phyloP scores from a whole-genome alignment of 2,797 vertebrate species.

The Delichon dasypus region DNA sequence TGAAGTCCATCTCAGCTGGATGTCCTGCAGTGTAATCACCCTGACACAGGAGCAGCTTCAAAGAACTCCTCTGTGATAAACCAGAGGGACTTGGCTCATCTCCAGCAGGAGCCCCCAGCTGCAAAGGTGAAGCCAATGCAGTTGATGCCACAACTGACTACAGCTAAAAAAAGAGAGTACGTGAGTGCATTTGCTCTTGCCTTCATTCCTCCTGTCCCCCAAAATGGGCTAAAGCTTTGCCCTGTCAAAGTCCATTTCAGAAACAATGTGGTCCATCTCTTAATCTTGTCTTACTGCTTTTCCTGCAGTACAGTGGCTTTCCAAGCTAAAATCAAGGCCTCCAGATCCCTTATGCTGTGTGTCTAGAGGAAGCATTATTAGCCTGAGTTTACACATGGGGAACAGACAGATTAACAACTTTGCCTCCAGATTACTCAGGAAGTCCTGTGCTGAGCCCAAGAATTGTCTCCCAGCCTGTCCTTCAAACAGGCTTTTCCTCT shows the following conservation, averaged over 20 bases:
- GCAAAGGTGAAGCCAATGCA: conserved; percentile 10
- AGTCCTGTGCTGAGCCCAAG: neutral
- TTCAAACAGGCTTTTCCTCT: neutral
- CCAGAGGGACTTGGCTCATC: neutral
- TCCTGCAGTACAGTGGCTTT: neutral
- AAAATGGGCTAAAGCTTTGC: neutral
- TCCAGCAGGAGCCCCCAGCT: neutral
- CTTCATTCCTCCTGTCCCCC: neutral
- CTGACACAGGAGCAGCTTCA: conserved; percentile 5
- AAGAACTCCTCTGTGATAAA: neutral
- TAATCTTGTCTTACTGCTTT: neutral
- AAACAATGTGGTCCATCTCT: neutral
- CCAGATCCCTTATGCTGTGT: neutral
- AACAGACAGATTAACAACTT: neutral
- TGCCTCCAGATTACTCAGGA: neutral
- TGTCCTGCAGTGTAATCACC: conserved; percentile 20
- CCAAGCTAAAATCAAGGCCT: neutral
- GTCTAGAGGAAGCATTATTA: neutral
- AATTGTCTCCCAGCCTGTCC: neutral
- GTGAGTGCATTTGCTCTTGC: neutral
- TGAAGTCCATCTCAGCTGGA: neutral
- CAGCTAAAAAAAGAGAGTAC: neutral
- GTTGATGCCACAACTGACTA: neutral
- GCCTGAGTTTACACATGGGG: neutral
- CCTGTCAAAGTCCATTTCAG: neutral